A percentile compares a stretch with the other conserved stretches of the same genome.
Evolutionary conservation across 2,888 invertebrate species (phyloP).

Genomic region (Rhogogaster chlorosoma): DNA sequence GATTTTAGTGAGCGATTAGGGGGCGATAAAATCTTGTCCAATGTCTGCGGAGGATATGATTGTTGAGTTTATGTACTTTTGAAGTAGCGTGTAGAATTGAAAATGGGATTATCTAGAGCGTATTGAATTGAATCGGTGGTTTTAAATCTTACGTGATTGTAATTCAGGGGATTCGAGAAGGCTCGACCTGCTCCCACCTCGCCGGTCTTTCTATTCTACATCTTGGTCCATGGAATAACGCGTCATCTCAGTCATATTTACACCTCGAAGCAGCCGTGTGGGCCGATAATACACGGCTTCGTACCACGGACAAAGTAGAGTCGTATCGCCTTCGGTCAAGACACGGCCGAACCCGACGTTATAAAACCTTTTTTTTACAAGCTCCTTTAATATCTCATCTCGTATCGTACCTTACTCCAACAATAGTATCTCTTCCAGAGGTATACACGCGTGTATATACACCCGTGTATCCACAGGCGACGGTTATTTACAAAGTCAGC

Average conservation of each 20-base stretch:
- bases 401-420: slow-evolving; percentile 27
- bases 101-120: neutral
- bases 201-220: slow-evolving; percentile 43
- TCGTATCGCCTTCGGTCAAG: slow-evolving; percentile 47
- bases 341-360: slow-evolving; percentile 40
- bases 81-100: neutral
- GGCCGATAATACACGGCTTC: slow-evolving; percentile 46
- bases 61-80: neutral
- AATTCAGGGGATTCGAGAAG: neutral
- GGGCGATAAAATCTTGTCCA: neutral
- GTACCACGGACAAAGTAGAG: slow-evolving; percentile 44
- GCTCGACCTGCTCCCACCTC: neutral
- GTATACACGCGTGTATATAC: neutral
- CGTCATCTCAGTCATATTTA: slow-evolving; percentile 47
- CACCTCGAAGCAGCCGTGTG: slow-evolving; percentile 40
- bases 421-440: slow-evolving; percentile 40
- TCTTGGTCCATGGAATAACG: slow-evolving; percentile 26
- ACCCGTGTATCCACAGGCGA: neutral
- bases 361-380: slow-evolving; percentile 39
- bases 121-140: neutral
- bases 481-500: slow-evolving; percentile 39
- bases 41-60: neutral
- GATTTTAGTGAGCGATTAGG: neutral
- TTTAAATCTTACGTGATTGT: neutral
- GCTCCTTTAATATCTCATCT: slow-evolving; percentile 42